Conservation (phyloP, 2,797 vertebrate species). For the Emydoidea blandingii region DNA sequence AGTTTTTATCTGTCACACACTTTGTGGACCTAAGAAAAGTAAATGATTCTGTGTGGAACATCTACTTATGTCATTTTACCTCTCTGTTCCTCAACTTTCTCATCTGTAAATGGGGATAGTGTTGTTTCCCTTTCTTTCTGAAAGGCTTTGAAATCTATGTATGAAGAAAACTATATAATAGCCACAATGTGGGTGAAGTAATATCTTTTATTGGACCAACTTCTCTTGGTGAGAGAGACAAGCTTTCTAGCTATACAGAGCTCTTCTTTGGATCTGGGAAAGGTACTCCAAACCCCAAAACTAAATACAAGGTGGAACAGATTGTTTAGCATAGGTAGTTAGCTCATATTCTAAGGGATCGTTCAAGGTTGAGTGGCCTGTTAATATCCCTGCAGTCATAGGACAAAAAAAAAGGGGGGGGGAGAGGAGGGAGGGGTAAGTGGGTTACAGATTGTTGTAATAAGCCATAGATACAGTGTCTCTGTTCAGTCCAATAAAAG, state of each 20-base stretch:
- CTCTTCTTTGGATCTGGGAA: not conserved
- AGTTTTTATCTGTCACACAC: not conserved
- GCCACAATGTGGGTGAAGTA: not conserved
- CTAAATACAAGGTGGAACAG: not conserved
- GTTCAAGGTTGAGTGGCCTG: not conserved
- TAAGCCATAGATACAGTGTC: not conserved
- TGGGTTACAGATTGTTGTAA: not conserved
- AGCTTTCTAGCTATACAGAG: not conserved
- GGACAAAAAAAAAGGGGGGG: too few species aligned
- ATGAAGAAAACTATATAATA: not conserved
- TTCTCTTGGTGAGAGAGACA: not conserved
- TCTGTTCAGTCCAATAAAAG: not conserved
- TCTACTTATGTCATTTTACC: not conserved
- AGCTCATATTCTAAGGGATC: not conserved
- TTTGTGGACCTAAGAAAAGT: not conserved
- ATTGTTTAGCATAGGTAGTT: not conserved
- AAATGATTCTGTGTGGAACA: not conserved
- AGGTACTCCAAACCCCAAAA: not conserved
- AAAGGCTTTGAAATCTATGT: not conserved
- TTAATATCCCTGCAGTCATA: not conserved
- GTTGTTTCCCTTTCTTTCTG: not conserved
- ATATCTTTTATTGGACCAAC: not conserved
- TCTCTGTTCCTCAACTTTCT: not conserved
- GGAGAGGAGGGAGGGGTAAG: fast-evolving
- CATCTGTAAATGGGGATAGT: not conserved